Base-by-base conservation (phyloP, 2,888 invertebrate genomes). In the Cheilosia scutellata region DNA sequence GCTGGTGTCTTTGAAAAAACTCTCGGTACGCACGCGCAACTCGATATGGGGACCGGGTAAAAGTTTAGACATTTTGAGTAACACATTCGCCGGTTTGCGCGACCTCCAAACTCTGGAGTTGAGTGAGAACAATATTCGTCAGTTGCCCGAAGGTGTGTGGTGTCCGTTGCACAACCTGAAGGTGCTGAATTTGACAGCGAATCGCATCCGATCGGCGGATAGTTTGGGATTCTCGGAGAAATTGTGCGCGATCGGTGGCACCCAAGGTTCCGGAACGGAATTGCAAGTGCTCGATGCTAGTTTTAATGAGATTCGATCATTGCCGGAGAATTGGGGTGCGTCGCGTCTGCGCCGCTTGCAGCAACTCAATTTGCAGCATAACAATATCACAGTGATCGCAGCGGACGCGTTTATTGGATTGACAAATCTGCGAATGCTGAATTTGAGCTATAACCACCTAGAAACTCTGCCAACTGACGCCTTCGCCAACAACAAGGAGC, bases 361-460 rank as follows among this genome's bases (percentile, higher is more conserved):
- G 89, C 95, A 96, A 89, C 93, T 98, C 47, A 95, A 95, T 89
- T 92, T 98, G 89, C 96, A 97, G 92, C 95, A 96, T 91, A 98
- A 98, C 91, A 95, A 96, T 90, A 95, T 98, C 87, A 95, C 94
- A 72, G 95, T 96, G 89, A 94, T 98, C 89, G 95, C 96, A 82
- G 95, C 95, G 89, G 96, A 96, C 90, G 95, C 97, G 20, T 94
- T 98, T 88, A 95, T 95, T 82, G 96, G 97, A 53, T 94, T 98
- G 65, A 95, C 95, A 47, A 95, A 96, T 58, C 93, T 98, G 91
- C 95, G 96, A 89, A 95, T 96, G 47, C 93, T 98, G 66, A 97
- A 98, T 93, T 94, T 98, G 90, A 97, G 97, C 88, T 96, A 96
- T 91, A 98, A 98, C 92, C 95, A 95, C 88, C 93, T 98, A 89